These are phyloP conservation scores for Diloba caeruleocephala DNA, from an alignment of 2,888 invertebrate species.

Conservation along the genomic window DNA sequence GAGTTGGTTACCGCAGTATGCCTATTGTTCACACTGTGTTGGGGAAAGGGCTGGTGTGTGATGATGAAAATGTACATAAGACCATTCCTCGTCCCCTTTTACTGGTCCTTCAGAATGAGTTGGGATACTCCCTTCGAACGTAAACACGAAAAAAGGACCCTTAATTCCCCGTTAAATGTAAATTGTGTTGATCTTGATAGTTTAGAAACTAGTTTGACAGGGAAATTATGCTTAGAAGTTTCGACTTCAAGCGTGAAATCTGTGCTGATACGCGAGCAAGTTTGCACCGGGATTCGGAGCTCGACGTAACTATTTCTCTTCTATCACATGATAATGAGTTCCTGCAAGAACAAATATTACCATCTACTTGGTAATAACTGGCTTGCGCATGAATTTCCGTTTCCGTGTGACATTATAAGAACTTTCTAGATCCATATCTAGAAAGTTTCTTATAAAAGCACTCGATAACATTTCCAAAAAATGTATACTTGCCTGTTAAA, in stretches of 20 bases:
- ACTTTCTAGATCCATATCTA: no score
- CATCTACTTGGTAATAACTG: neutral
- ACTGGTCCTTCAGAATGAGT: no score
- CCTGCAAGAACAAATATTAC: neutral
- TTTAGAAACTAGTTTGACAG: conserved; percentile 25
- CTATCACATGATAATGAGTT: neutral
- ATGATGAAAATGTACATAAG: no score
- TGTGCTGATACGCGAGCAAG: conserved; percentile 21
- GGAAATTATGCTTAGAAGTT: conserved; percentile 34
- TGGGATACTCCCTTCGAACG: neutral
- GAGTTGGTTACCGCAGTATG: no score
- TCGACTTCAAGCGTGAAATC: conserved; percentile 22
- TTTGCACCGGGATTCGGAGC: conserved; percentile 13
- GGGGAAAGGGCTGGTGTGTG: no score
- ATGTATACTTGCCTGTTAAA: no score
- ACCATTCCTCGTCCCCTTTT: no score
- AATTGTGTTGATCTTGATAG: conserved; percentile 15
- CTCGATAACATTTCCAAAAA: no score
- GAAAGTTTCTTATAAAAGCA: no score
- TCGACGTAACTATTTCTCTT: conserved; percentile 11
- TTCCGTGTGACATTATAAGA: neutral
- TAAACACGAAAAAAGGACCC: neutral
- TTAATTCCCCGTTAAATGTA: conserved; percentile 21
- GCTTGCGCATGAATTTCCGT: neutral
- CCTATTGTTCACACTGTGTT: no score